Evolutionary conservation across 2,797 vertebrate species (phyloP), one percentile per base, ranked within the genome.

Genomic region (Megaceryle alcyon): DNA sequence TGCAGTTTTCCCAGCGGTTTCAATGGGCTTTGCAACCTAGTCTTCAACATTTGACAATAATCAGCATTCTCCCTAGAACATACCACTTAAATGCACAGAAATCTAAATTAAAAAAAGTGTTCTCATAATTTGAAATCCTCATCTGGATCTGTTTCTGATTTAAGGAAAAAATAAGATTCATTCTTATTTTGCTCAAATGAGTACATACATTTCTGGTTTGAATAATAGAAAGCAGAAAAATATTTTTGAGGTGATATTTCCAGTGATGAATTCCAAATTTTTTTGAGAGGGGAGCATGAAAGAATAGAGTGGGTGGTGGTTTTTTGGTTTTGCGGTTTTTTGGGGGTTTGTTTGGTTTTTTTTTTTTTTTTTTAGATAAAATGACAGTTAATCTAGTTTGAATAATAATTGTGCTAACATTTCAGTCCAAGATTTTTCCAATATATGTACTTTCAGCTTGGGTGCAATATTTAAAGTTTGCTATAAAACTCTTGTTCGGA

Each of bases 111-210:
- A 89, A 64, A 56, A 56, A 90, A 85, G 14, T 53, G 57, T 51
- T 94, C 90, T 82, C 60, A 71, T 84, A 86, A 96, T 94, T 96
- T 84, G 48, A 96, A 95, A 89, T 93, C 44, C 61, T 93, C 73
- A 77, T 80, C 60, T 90, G 71, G 37, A 48, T 93, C 88, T 96
- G 96, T 72, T 97, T 96, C 71, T 93, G 41, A 89, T 96, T 95
- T 68, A 35, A 13, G 7, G 48, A 88, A 88, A 90, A 88, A 85
- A 86, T 14, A 29, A 71, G 43, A 75, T 94, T 91, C 31, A 81
- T 92, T 94, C 78, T 94, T 90, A 66, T 92, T 96, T 92, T 85
- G 14, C 86, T 90, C 49, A 88, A 92, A 56, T 1, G 8, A 92
- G n/a, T 75, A 86, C 75, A 92, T 92, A 77, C 23, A 7, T 95